Base-by-base conservation (phyloP, 1,140 invertebrate genomes). In the Schlechtendalia chinensis region DNA sequence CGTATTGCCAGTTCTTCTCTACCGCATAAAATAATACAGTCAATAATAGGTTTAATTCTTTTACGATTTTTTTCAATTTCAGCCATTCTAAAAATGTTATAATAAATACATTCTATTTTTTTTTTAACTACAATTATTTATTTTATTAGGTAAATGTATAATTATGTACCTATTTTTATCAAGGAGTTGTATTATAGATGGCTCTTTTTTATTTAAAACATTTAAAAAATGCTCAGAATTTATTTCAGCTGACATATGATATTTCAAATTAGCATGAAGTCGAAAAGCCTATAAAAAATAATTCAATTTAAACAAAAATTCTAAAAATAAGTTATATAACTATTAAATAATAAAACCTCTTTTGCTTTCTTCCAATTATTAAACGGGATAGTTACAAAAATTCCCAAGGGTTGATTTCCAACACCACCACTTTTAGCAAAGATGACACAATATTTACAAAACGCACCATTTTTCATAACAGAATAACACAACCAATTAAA, bases 1-100 rank as follows among this genome's bases (percentile, higher is more conserved):
- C 29, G 17, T 63, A 39, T n/a, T 32, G 61, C 61, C 24, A 63
- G 19, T 65, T 65, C 32, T 63, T 63, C 59, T 63, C 59, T 63
- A 54, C 84, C 84, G 61, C 83, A 53, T 80, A 85, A 84, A 82
- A 85, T 83, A 29, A 75, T 69, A n/a, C 10, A 45, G 10, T 45
- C 39, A 45, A 45, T 45, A 45, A 45, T 45, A 45, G 10, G 10
- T 45, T 4, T 45, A 45, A n/a, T n/a, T 45, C 10, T 5, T 45
- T 5, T 5, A 45, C 10, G 10, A 10, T 10, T 45, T 10, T 45
- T 45, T 45, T 45, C 10, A 5, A 45, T 45, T 45, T 45, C 4
- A 45, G 10, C 4, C 39, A 45, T 10, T 45, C 39, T 5, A 45
- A n/a, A n/a, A n/a, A n/a, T n/a, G n/a, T n/a, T n/a, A n/a, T n/a